Evolutionary conservation across 92 coral and sea anemone species (phyloP).

Genomic region (Porites cylindrica): DNA sequence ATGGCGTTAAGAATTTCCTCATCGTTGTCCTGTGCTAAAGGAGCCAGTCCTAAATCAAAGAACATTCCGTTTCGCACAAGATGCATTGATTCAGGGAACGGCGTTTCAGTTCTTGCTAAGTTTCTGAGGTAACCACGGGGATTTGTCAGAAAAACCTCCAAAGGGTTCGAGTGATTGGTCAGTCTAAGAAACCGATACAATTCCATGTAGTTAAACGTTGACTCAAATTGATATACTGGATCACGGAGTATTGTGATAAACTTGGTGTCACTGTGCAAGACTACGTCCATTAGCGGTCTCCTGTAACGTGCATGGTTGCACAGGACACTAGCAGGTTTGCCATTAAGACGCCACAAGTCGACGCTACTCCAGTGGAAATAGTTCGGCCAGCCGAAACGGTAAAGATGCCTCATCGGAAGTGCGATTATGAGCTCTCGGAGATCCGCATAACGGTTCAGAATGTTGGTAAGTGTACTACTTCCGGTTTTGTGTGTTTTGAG

Average conservation of each 20-base stretch:
- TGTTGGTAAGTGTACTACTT: conserved; percentile 94
- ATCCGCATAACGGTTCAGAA: conserved; percentile 95
- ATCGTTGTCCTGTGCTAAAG: conserved; percentile 70
- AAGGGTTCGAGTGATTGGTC: conserved; percentile 61
- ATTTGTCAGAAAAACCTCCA: conserved; percentile 75
- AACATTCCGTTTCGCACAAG: conserved; percentile 93
- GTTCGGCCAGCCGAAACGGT: conserved; percentile 95
- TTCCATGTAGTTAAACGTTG: conserved; percentile 96
- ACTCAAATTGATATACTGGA: conserved; percentile 93
- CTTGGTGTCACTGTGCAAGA: conserved; percentile 85
- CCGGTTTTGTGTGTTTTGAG: conserved; percentile 98
- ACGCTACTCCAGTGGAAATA: conserved; percentile 90
- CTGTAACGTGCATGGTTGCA: conserved; percentile 95
- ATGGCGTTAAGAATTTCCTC: conserved; percentile 62
- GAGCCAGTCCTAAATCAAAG: conserved; percentile 88
- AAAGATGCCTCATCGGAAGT: conserved; percentile 67
- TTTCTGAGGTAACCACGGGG: conserved; percentile 73
- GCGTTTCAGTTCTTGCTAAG: conserved; percentile 36
- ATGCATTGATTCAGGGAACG: conserved; percentile 83
- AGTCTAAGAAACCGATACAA: conserved; percentile 60
- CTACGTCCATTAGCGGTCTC: conserved; percentile 78
- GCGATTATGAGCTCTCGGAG: conserved; percentile 88
- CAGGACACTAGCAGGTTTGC: conserved; percentile 86
- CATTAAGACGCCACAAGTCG: conserved; percentile 85
- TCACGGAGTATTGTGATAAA: conserved; percentile 91